Evolutionary conservation across 2,888 invertebrate species (phyloP).

Genomic region (Diarsia rubi): DNA sequence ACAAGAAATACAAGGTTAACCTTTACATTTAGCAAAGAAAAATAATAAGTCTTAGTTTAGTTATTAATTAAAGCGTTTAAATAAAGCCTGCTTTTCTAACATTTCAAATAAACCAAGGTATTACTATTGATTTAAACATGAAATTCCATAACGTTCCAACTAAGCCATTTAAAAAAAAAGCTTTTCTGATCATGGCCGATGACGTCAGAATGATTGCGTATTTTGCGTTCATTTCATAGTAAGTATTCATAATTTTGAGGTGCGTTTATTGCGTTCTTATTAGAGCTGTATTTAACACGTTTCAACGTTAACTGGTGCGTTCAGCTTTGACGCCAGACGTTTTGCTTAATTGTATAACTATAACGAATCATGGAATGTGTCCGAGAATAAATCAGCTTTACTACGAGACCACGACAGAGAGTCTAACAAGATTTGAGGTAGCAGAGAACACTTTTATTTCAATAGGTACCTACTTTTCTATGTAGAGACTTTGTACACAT

Average conservation of each 20-base stretch:
- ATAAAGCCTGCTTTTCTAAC: no score
- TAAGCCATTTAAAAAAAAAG: background rate
- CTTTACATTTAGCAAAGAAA: background rate
- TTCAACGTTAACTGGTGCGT: slow-evolving; percentile 63
- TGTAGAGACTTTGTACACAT: background rate
- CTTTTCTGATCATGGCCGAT: slow-evolving; percentile 28
- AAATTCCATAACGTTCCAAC: background rate
- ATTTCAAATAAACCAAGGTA: background rate
- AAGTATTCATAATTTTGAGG: slow-evolving; percentile 22
- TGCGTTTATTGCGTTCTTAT: slow-evolving; percentile 46
- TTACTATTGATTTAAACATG: slow-evolving; percentile 26
- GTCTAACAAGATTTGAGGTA: background rate
- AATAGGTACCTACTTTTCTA: background rate
- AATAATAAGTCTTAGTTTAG: background rate
- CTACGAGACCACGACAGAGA: background rate
- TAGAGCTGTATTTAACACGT: slow-evolving; percentile 54
- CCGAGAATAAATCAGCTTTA: background rate
- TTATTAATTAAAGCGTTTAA: background rate
- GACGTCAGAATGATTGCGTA: slow-evolving; percentile 53
- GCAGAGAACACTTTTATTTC: background rate
- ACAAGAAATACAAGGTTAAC: background rate
- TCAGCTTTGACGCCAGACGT: slow-evolving; percentile 66
- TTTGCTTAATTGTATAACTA: slow-evolving; percentile 22
- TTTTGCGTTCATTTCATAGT: slow-evolving; percentile 42
- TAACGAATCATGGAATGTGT: background rate